Conservation (phyloP, 2,888 invertebrate genomes). For the Orthosia cruda region DNA sequence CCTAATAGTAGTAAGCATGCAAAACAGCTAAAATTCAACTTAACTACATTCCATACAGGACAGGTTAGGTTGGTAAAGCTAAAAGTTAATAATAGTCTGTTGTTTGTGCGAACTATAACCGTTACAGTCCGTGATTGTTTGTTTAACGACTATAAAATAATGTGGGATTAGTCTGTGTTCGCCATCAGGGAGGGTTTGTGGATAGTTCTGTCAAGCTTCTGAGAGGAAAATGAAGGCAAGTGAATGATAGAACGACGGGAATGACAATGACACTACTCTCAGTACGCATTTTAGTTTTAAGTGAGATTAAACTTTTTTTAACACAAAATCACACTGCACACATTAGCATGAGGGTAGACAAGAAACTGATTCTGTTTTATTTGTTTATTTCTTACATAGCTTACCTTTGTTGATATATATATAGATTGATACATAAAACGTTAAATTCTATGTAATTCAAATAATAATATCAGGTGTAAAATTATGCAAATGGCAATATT, state of each 20-base stretch:
- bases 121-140: slow-evolving; percentile 61
- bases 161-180: slow-evolving; percentile 10
- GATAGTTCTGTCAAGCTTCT: slow-evolving; percentile 26
- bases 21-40: slow-evolving; percentile 30
- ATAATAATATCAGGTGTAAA: too few relatives aligned
- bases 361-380: too few relatives aligned
- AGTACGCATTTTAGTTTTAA: neutral
- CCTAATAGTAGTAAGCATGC: slow-evolving; percentile 4
- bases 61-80: slow-evolving; percentile 46
- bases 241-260: too few relatives aligned
- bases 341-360: too few relatives aligned
- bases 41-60: slow-evolving; percentile 18
- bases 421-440: too few relatives aligned
- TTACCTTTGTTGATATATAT: too few relatives aligned
- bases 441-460: too few relatives aligned
- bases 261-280: neutral
- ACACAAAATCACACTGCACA: too few relatives aligned
- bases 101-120: slow-evolving; percentile 63
- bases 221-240: slow-evolving; percentile 9
- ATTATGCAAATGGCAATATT: too few relatives aligned
- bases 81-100: slow-evolving; percentile 66
- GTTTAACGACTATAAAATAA: slow-evolving; percentile 54
- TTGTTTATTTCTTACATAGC: too few relatives aligned
- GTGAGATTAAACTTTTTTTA: too few relatives aligned
- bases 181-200: neutral